These are phyloP conservation scores for Myiothlypis coronata DNA, from an alignment of 2,797 vertebrate genomes.

Conservation along the genomic window DNA sequence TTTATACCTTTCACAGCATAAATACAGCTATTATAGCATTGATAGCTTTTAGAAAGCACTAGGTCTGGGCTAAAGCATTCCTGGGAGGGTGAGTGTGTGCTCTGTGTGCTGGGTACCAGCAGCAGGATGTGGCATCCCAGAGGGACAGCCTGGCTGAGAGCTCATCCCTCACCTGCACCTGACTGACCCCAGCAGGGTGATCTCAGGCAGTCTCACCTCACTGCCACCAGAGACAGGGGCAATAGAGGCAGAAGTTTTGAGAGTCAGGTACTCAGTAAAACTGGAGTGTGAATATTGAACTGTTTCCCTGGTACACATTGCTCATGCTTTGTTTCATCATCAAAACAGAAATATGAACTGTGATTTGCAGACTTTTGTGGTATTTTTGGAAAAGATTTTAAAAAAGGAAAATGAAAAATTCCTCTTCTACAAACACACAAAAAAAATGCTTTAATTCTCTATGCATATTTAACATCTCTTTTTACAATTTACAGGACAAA, in stretches of 20 bases:
- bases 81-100: fast-evolving
- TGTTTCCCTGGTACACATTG: neutral
- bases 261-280: neutral
- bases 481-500: neutral
- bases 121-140: neutral
- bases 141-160: neutral
- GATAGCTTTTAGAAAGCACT: neutral
- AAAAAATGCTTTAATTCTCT: neutral
- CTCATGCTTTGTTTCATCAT: neutral
- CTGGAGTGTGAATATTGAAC: neutral
- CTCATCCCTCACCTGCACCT: fast-evolving
- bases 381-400: neutral
- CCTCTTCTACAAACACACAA: neutral
- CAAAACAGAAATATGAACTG: neutral
- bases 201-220: neutral
- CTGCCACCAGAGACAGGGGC: neutral
- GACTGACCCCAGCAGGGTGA: neutral
- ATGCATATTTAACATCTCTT: neutral
- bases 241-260: neutral
- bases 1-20: neutral
- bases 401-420: neutral
- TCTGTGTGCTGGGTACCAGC: neutral
- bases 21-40: neutral
- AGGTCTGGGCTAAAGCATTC: neutral
- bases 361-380: neutral